A percentile compares a stretch with the other conserved stretches of the same genome.
These are phyloP conservation scores for Clivina fossor DNA, from an alignment of 2,888 invertebrate species.

Conservation along the genomic window DNA sequence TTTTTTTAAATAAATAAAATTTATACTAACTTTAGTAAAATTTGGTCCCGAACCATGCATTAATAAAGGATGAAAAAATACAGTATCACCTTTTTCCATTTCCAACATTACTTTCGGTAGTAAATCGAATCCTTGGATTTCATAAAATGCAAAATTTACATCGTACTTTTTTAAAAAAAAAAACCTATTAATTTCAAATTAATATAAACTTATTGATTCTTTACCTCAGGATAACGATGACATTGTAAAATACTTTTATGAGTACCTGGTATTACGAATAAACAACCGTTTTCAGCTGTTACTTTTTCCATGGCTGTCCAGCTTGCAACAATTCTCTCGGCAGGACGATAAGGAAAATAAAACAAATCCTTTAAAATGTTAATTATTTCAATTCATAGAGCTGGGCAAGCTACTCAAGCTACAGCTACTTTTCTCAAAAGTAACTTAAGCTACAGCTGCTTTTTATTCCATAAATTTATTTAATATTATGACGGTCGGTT, in stretches of 20 bases:
- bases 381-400: no score
- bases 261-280: slow-evolving; percentile 78
- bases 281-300: slow-evolving; percentile 74
- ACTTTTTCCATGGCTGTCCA: slow-evolving; percentile 89
- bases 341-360: slow-evolving; percentile 86
- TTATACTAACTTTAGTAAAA: slow-evolving; percentile 59
- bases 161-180: slow-evolving; percentile 46
- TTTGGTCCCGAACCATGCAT: slow-evolving; percentile 80
- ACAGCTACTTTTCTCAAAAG: no score
- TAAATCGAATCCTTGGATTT: slow-evolving; percentile 50
- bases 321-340: slow-evolving; percentile 74
- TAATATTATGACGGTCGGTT: no score
- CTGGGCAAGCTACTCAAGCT: no score
- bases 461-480: no score
- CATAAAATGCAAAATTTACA: slow-evolving; percentile 70
- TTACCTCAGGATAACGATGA: slow-evolving; percentile 12
- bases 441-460: no score
- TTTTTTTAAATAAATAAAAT: no score
- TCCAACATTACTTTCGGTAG: slow-evolving; percentile 61
- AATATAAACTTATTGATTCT: no score
- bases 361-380: slow-evolving; percentile 74
- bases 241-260: slow-evolving; percentile 56
- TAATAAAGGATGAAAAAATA: slow-evolving; percentile 78
- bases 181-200: no score
- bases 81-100: slow-evolving; percentile 79